Conservation (phyloP, 1,140 invertebrate genomes). For the Amphibalanus amphitrite region DNA sequence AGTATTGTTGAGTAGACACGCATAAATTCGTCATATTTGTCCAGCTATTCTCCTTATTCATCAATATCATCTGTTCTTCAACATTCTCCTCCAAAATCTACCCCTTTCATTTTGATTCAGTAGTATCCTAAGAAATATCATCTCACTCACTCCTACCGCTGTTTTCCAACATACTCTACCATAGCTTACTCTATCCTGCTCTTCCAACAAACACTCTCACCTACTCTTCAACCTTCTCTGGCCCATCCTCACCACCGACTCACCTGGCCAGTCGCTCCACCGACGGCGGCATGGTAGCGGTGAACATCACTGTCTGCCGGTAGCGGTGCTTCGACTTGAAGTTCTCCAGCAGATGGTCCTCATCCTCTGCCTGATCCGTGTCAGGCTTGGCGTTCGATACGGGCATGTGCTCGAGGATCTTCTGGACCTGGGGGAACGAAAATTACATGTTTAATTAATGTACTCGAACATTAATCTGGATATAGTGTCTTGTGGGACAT, state of each 20-base stretch:
- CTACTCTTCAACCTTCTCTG: background rate
- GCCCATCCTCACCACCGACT: background rate
- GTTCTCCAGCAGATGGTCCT: conserved; percentile 72
- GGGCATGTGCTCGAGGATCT: conserved; percentile 96
- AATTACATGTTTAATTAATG: no score
- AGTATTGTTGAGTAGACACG: no score
- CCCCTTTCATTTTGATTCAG: no score
- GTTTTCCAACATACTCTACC: background rate
- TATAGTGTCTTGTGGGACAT: no score
- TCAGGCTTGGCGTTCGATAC: conserved; percentile 98
- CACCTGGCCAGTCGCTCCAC: conserved; percentile 89
- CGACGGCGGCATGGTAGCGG: conserved; percentile 97
- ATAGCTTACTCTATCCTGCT: background rate
- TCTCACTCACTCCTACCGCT: no score
- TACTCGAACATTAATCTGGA: no score
- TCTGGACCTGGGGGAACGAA: conserved; percentile 72
- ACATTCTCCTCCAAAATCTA: no score
- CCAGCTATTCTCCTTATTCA: no score
- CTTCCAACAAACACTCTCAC: background rate
- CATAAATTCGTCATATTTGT: no score
- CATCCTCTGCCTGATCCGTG: conserved; percentile 94
- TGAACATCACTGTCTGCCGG: conserved; percentile 98
- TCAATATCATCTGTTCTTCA: no score
- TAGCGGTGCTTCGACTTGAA: conserved; percentile 97
- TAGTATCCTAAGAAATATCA: no score